Base-by-base conservation (phyloP, 2,113 vertebrate genomes). In the Butorides virescens region DNA sequence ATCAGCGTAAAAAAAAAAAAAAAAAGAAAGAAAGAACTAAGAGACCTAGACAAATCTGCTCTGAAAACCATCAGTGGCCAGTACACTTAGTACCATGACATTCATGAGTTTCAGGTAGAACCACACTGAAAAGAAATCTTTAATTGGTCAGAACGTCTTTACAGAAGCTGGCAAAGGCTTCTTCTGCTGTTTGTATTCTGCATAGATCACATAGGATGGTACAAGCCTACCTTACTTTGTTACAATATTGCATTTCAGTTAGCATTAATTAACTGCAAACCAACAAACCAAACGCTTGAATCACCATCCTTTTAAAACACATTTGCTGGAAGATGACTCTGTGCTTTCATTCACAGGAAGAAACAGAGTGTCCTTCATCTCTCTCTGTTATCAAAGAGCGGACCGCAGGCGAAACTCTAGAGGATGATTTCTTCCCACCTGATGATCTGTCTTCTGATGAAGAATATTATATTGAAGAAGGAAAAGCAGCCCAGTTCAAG, bases 371-470 rank as follows among this genome's bases (percentile, higher is more conserved):
- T 93, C 99, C 99, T 1, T 99, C 99, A 88, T 99, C 97, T 97
- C 98, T 95, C 95, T 99, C 98, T 97, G 95, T 98, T 42, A 98
- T 99, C 53, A 99, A 98, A 98, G 98, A 89, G 76, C 50, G 97
- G 97, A 77, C 98, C 91, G 97, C 98, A 5, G 55, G 97, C 88
- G 92, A 90, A 97, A 97, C 97, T 96, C 70, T 98, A 19, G 99
- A 99, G 10, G 98, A 99, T 0, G 97, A 99, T 94, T 97, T 98
- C 73, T 98, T 99, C 36, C 88, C 98, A 78, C 99, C 99, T 1
- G 97, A 98, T n/a, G 99, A 99, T 94, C 98, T 99, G 30, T 99
- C 99, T 78, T 99, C 99, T 0, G 99, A 99, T 36, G 99, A 99
- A 96, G 99, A 99, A 86, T 99, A 99, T 96, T 98, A 98, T 62